Evolutionary conservation across 2,888 invertebrate genomes (phyloP).

Genomic region (Leucoptera coffeella): DNA sequence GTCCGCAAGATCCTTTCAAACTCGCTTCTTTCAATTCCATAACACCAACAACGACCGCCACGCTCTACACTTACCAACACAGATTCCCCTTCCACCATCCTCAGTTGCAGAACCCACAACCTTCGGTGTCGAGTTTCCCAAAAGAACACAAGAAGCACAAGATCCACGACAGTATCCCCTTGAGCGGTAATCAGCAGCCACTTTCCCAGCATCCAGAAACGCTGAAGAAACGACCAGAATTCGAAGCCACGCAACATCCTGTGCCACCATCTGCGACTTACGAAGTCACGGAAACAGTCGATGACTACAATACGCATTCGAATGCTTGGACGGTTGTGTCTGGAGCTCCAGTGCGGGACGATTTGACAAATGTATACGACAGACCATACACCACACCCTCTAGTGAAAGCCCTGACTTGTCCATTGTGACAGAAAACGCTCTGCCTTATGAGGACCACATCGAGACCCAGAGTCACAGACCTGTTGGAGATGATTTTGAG

Average conservation of each 20-base stretch:
- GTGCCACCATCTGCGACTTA: constrained; percentile 21
- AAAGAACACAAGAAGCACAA: constrained; percentile 27
- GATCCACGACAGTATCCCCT: constrained; percentile 24
- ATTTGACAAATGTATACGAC: constrained; percentile 14
- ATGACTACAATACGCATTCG: constrained; percentile 20
- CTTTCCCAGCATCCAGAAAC: constrained; percentile 22
- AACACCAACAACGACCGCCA: constrained; percentile 18
- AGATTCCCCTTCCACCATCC: constrained; percentile 10
- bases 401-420: constrained; percentile 26
- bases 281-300: constrained; percentile 34
- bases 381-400: constrained; percentile 20
- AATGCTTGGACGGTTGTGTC: constrained; percentile 27
- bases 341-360: constrained; percentile 17
- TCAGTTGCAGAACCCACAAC: constrained; percentile 19
- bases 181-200: constrained; percentile 24
- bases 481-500: constrained; percentile 38
- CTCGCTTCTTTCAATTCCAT: constrained; percentile 35
- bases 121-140: constrained; percentile 17
- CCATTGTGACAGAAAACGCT: constrained; percentile 39
- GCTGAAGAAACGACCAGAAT: constrained; percentile 13
- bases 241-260: constrained; percentile 12
- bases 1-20: constrained; percentile 44
- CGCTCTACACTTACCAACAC: constrained; percentile 17
- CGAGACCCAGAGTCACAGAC: constrained; percentile 42
- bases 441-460: constrained; percentile 30